Percentiles rank a stretch among this genome's conserved stretches.
phyloP scores from a whole-genome alignment of 2,888 invertebrate species.

The Erannis defoliaria region DNA sequence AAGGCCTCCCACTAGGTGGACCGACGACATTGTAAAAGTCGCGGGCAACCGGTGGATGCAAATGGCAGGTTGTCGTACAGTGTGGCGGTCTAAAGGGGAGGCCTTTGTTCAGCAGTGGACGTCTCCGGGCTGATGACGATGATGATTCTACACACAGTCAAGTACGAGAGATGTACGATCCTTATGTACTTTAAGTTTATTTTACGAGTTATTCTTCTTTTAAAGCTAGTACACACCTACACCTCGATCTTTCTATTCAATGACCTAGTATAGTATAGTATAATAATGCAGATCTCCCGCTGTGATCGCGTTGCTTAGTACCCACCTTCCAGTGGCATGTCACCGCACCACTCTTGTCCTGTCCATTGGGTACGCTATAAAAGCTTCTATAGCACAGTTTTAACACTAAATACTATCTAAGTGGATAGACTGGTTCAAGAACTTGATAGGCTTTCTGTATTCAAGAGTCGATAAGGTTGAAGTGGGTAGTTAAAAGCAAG shows the following conservation, averaged over 20 bases:
- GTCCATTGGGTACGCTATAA: constrained; percentile 46
- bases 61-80: too few relatives aligned
- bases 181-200: background rate
- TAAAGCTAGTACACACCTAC: background rate
- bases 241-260: background rate
- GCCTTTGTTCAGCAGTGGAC: too few relatives aligned
- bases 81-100: too few relatives aligned
- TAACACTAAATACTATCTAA: constrained; percentile 40
- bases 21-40: too few relatives aligned
- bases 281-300: constrained; percentile 27
- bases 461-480: constrained; percentile 1
- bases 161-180: too few relatives aligned
- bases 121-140: too few relatives aligned
- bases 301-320: constrained; percentile 4
- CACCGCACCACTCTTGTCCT: constrained; percentile 51
- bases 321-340: constrained; percentile 33
- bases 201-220: background rate
- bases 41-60: too few relatives aligned
- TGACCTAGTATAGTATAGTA: background rate
- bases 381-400: constrained; percentile 3
- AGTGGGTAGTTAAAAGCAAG: background rate
- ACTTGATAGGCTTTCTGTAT: constrained; percentile 14
- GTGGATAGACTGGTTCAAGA: constrained; percentile 19
- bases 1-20: too few relatives aligned
- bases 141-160: too few relatives aligned